phyloP scores from a whole-genome alignment of 2,888 invertebrate genomes.

The Cheilosia vernalis region DNA sequence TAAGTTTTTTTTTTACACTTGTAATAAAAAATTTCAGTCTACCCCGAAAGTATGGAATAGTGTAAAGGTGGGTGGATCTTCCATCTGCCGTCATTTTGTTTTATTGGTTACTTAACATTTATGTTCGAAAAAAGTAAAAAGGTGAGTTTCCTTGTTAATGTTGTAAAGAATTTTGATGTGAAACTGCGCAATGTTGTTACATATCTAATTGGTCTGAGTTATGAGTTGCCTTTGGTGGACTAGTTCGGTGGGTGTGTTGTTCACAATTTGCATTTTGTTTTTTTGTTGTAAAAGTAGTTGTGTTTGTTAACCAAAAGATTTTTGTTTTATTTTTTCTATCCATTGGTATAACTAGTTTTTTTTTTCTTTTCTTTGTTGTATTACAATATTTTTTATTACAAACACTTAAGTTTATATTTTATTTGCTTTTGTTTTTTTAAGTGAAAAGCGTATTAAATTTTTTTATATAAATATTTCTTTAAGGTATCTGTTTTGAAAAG shows the following conservation, averaged over 20 bases:
- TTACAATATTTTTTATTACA: constrained; percentile 37
- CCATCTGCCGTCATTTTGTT: not conserved
- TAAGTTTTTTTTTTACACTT: too few species aligned
- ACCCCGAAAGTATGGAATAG: too few species aligned
- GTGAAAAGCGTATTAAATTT: constrained; percentile 29
- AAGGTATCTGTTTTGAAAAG: constrained; percentile 6
- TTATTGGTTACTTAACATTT: not conserved
- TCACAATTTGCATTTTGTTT: constrained; percentile 41
- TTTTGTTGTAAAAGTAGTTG: constrained; percentile 28
- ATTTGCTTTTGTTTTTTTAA: constrained; percentile 13
- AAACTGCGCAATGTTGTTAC: constrained; percentile 25
- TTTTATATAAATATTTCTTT: not conserved
- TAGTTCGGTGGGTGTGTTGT: constrained; percentile 72
- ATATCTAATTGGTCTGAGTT: constrained; percentile 68
- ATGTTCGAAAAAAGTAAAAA: constrained; percentile 15
- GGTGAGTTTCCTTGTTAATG: not conserved
- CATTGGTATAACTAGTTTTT: constrained; percentile 8
- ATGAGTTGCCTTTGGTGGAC: constrained; percentile 62
- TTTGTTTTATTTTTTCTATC: constrained; percentile 11
- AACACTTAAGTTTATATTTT: constrained; percentile 31
- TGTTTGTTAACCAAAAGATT: constrained; percentile 49
- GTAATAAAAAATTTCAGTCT: too few species aligned
- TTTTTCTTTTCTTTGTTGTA: not conserved
- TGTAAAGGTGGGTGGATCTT: too few species aligned
- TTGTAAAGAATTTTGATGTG: constrained; percentile 33